Evolutionary conservation across 2,113 vertebrate genomes (phyloP), one percentile per base, ranked within the genome.

Genomic region (Scomber japonicus): DNA sequence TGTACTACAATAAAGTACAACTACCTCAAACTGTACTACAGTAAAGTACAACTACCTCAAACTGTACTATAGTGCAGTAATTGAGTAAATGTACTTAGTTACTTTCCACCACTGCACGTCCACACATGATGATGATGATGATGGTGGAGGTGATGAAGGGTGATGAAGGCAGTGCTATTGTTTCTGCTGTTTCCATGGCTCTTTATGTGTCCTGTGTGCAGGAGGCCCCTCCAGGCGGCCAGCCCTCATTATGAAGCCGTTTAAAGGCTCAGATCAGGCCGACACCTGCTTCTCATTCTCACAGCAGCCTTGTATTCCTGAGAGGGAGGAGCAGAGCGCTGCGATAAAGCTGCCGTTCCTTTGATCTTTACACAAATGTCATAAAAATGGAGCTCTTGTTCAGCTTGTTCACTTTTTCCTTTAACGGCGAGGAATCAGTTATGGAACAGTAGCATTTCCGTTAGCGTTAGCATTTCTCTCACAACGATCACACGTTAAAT

Each of bases 231-330:
- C 45, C 86, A 79, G 72, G 87, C 69, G 60, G 81, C 51, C 75
- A 19, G 89, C 24, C 75, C 91, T 94, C 91, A 92, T 94, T 93
- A 94, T 86, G 80, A 64, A 31, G 84, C 87, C 15, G 70, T 70
- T 81, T 83, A 87, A 93, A 78, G 7, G 1, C 78, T 82, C 48
- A 11, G 82, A 87, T 87, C 80, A 44, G 85, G 56, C 56, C 85
- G 50, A 93, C 93, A 94, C 91, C 92, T 95, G 94, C 87, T 92
- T 91, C 89, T 93, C 90, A 89, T 95, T 92, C 21, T 21, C 21
- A 2, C 67, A 67, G 78, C 88, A 62, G 74, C 70, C 72, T 80
- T 49, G 76, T 91, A 67, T 71, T 68, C 82, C 71, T 82, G 27
- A 75, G 57, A 76, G 88, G 87, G 86, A 88, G 89, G 75, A 80